Conservation (phyloP, 2,113 vertebrate genomes). For the Calidris pugnax region DNA sequence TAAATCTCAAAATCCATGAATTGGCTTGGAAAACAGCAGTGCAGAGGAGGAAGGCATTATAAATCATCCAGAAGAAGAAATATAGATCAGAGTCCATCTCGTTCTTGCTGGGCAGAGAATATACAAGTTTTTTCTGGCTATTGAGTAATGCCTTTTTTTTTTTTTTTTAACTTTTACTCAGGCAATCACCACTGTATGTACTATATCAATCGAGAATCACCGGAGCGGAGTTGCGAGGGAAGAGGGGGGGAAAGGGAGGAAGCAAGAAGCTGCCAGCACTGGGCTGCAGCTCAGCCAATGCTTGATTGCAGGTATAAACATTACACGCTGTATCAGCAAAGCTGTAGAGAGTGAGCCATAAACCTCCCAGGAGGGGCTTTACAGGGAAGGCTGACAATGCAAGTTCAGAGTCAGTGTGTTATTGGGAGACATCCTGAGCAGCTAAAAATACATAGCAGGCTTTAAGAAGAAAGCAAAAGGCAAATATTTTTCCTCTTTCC, state of each 20-base stretch:
- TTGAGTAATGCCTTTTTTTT: not conserved
- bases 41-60: not conserved
- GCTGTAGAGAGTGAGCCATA: slow-evolving; percentile 13
- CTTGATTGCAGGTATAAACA: slow-evolving; percentile 66
- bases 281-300: not conserved
- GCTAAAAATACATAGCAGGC: slow-evolving; percentile 55
- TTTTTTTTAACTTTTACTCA: not conserved
- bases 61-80: slow-evolving; percentile 39
- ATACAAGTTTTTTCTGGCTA: not conserved
- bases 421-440: slow-evolving; percentile 46
- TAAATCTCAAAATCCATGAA: slow-evolving; percentile 29
- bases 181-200: not conserved
- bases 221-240: not conserved
- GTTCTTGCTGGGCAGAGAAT: not conserved
- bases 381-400: slow-evolving; percentile 66
- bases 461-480: not conserved
- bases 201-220: not conserved
- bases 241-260: not conserved
- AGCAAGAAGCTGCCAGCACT: slow-evolving; percentile 54
- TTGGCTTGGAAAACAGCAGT: not conserved
- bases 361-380: slow-evolving; percentile 46
- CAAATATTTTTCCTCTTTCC: not conserved
- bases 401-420: slow-evolving; percentile 46
- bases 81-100: not conserved
- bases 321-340: slow-evolving; percentile 67